These are phyloP conservation scores for Pagetopsis macropterus DNA, from an alignment of 2,797 vertebrate species.

Conservation along the genomic window DNA sequence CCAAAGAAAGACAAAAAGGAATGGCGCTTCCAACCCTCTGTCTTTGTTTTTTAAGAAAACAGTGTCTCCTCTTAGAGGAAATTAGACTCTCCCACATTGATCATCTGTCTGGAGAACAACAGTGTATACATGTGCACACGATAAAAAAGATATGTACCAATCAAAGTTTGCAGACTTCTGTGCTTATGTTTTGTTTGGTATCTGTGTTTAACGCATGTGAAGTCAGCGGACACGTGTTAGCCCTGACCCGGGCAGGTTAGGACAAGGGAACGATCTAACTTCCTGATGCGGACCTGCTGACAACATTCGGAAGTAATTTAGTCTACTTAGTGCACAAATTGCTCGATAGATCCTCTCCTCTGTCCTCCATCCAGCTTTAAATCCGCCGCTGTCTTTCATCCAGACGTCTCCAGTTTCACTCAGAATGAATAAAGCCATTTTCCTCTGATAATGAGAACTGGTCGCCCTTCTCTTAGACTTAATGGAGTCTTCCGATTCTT, in stretches of 20 bases:
- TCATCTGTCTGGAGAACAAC: background rate
- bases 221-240: slow-evolving; percentile 46
- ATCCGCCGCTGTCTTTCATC: slow-evolving; percentile 37
- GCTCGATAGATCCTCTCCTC: slow-evolving; percentile 57
- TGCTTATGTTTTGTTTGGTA: background rate
- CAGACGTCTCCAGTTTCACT: slow-evolving; percentile 49
- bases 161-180: background rate
- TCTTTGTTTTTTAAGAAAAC: too few species aligned
- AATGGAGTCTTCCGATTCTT: slow-evolving; percentile 19
- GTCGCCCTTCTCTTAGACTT: slow-evolving; percentile 8
- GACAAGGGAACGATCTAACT: slow-evolving; percentile 43
- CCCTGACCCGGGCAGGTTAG: slow-evolving; percentile 43
- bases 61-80: background rate
- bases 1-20: background rate
- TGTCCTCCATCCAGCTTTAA: slow-evolving; percentile 27
- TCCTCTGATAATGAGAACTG: slow-evolving; percentile 9
- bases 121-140: too few species aligned
- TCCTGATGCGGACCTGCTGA: slow-evolving; percentile 50
- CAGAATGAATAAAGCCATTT: slow-evolving; percentile 16
- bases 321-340: slow-evolving; percentile 73
- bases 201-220: slow-evolving; percentile 32
- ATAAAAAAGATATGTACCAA: background rate
- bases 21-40: slow-evolving; percentile 9
- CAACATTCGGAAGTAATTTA: slow-evolving; percentile 81
- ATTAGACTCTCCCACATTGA: slow-evolving; percentile 35